Evolutionary conservation across 2,113 vertebrate genomes (phyloP), one percentile per base, ranked within the genome.

Genomic region (Vulpes vulpes): DNA sequence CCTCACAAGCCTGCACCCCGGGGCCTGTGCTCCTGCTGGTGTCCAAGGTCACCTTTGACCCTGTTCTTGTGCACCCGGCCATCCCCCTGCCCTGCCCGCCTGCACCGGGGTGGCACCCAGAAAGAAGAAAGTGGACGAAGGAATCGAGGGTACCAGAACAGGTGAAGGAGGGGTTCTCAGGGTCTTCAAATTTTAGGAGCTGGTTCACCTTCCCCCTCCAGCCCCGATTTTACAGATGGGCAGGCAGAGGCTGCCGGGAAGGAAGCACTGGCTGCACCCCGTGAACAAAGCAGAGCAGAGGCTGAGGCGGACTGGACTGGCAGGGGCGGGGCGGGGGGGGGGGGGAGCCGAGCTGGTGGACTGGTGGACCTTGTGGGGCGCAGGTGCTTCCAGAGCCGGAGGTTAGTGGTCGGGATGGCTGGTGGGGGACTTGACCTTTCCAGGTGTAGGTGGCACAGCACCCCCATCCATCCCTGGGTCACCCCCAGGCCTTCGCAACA

Each of bases 281-380:
- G 0, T 1, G n/a, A 0, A 95, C 81, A 59, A 91, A 97, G 23
- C 43, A 30, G 62, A 64, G 25, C 62, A 23, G 43, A 76, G 73
- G 49, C 73, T 11, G 35, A 27, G 73, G 7, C 14, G 6, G 73
- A 15, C 43, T 3, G 71, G 35, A 43, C 9, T 22, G 35, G 35
- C 35, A 7, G 43, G 6, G 5, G 23, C 1, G 8, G 43, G 30
- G 3, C 1, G 30, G 43, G 25, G 43, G 43, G 25, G 35, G 35
- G 35, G 35, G 35, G 35, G 35, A 30, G 38, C 74, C 43, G 25
- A 30, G 38, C n/a, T 9, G 8, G n/a, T 12, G 82, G 53, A 4
- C n/a, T 8, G 8, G n/a, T 12, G 82, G 53, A 4, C 30, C 0
- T 0, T 0, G 0, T 2, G 59, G 4, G 30, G 17, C 4, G 0